A percentile compares a stretch with the other conserved stretches of the same genome.
phyloP scores from a whole-genome alignment of 2,113 vertebrate species.

The Plestiodon gilberti region DNA sequence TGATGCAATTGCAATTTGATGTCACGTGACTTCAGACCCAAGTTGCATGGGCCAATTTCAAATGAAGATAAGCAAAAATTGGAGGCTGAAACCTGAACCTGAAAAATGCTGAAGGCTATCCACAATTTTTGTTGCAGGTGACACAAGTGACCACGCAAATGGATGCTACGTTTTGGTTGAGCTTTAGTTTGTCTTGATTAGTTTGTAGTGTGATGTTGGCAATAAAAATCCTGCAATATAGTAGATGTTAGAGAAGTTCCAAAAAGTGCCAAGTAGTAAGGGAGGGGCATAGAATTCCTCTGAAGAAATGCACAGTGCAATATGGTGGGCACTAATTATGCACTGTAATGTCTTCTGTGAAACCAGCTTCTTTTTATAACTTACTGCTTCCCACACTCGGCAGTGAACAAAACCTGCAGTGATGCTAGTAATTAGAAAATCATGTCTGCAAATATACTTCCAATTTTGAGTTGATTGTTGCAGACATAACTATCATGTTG shows the following conservation, averaged over 20 bases:
- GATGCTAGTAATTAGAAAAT: slow-evolving; percentile 11
- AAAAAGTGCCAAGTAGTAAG: slow-evolving; percentile 9
- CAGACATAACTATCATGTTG: not conserved
- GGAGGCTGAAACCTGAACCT: not conserved
- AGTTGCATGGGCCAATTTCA: not conserved
- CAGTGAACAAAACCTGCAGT: not conserved
- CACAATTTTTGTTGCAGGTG: not conserved
- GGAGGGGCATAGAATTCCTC: not conserved
- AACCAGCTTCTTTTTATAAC: not conserved
- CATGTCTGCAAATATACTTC: not conserved
- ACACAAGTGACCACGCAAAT: not conserved
- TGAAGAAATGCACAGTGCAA: slow-evolving; percentile 16
- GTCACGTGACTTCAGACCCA: not conserved
- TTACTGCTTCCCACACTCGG: not conserved
- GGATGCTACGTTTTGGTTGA: not conserved
- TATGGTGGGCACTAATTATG: not conserved
- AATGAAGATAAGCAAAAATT: too few species aligned
- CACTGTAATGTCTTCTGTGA: slow-evolving; percentile 41
- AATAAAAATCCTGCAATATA: not conserved
- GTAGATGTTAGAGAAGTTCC: not conserved
- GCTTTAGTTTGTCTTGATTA: too few species aligned
- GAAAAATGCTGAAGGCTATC: not conserved
- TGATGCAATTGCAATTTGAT: not conserved
- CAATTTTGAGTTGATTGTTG: not conserved
- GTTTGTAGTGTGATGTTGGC: not conserved